Evolutionary conservation across 2,113 vertebrate genomes (phyloP), one percentile per base, ranked within the genome.

Genomic region (Otis tarda): DNA sequence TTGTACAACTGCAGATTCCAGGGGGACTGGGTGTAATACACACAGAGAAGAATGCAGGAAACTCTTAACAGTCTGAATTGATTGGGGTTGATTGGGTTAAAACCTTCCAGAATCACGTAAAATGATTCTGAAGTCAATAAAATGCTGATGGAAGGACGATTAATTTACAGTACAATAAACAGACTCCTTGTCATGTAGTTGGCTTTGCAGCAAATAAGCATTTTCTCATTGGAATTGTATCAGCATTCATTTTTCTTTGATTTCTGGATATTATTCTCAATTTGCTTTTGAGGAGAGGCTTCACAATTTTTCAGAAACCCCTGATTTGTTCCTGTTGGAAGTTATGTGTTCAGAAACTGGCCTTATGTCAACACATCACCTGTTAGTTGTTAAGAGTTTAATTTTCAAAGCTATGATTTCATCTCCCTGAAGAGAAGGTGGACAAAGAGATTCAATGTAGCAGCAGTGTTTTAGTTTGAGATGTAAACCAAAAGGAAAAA

Each of bases 351-450:
- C 82, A 91, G 92, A 93, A 90, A 59, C 86, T 98, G 98, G 98
- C 97, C 27, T 90, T 67, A 89, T 76, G 81, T 97, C 89, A 96
- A 5, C 61, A 61, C 82, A 50, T 98, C 98, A 98, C 98, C 98
- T 98, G 98, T 93, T 98, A 98, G 97, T 93, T 97, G 98, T 98
- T 98, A 98, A 74, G 91, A 87, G 85, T 83, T 96, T 96, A 93
- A 95, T 97, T 98, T 97, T 97, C 93, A 96, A 96, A 97, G 76
- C 96, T 95, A 97, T 98, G 97, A 98, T 96, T 98, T 98, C 98
- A 98, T 98, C 96, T 98, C 97, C 95, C 95, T 92, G 41, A 97
- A 98, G 97, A 91, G 89, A 95, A 97, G 95, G 82, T 82, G 78
- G 97, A 94, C 90, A 89, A 39, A 97, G 43, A 49, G 89, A 95